Evolutionary conservation across 2,888 invertebrate genomes (phyloP).

Genomic region (Hirtodrosophila trivittata): DNA sequence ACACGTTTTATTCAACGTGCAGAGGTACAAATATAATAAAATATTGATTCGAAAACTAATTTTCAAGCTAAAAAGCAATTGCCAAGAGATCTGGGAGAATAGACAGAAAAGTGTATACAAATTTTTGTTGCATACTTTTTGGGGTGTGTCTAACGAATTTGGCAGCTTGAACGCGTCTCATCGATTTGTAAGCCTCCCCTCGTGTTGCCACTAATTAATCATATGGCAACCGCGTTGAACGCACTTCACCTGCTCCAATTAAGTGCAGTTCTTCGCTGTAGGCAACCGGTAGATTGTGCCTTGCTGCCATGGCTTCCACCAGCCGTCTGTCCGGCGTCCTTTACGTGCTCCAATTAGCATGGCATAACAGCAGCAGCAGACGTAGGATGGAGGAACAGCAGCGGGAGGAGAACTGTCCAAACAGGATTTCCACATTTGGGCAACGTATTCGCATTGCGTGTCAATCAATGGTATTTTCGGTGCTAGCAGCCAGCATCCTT

Average conservation of each 20-base stretch:
- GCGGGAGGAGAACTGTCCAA: conserved; percentile 28
- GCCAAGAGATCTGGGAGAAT: too few relatives aligned
- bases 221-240: conserved; percentile 52
- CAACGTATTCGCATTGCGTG: conserved; percentile 65
- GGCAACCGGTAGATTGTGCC: conserved; percentile 12
- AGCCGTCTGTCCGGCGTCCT: conserved; percentile 5
- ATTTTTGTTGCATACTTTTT: too few relatives aligned
- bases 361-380: conserved; percentile 22
- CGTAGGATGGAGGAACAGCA: conserved; percentile 17
- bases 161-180: background rate
- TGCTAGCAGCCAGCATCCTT: conserved; percentile 12
- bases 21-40: too few relatives aligned
- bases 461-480: conserved; percentile 63
- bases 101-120: too few relatives aligned
- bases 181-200: too few relatives aligned
- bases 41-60: too few relatives aligned
- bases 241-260: conserved; percentile 59
- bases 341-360: conserved; percentile 74
- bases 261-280: conserved; percentile 67
- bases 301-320: background rate
- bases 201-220: conserved; percentile 66
- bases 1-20: too few relatives aligned
- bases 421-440: conserved; percentile 47
- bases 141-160: too few relatives aligned
- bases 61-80: too few relatives aligned